These are phyloP conservation scores for Fregata magnificens DNA, from an alignment of 2,113 vertebrate genomes.

Conservation along the genomic window DNA sequence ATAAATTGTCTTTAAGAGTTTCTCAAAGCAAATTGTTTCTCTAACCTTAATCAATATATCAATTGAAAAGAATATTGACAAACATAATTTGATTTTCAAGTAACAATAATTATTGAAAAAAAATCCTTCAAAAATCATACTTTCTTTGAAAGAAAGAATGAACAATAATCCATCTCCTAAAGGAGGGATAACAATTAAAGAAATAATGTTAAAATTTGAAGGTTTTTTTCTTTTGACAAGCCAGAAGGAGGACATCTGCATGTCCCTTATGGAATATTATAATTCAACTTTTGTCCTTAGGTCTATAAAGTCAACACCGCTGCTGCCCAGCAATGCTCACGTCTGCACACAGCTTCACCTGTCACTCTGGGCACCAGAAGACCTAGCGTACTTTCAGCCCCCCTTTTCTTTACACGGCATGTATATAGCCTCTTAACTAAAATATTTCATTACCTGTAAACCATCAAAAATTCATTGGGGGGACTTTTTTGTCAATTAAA, in stretches of 20 bases:
- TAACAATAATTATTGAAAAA: background rate
- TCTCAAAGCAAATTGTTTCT: background rate
- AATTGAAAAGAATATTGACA: background rate
- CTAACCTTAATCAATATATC: background rate
- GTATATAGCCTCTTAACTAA: background rate
- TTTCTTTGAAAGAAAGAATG: background rate
- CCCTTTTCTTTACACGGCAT: background rate
- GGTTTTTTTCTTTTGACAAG: background rate
- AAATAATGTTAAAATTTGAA: background rate
- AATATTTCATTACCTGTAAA: background rate
- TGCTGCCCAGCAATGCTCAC: background rate
- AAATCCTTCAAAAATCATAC: background rate
- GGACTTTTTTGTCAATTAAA: background rate
- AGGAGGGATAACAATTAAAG: background rate
- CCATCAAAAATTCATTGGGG: background rate
- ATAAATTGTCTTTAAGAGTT: background rate
- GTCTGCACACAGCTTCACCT: background rate
- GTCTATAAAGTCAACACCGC: background rate
- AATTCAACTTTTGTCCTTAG: background rate
- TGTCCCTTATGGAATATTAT: background rate
- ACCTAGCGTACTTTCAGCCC: background rate
- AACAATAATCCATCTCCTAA: background rate
- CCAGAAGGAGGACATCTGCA: rapidly evolving
- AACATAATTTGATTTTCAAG: background rate
- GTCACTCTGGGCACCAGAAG: background rate